A percentile compares a stretch with the other conserved stretches of the same genome.
Evolutionary conservation across 53 echinoderm and acorn worm species (phyloP).

Genomic region (Actinopyga echinites): DNA sequence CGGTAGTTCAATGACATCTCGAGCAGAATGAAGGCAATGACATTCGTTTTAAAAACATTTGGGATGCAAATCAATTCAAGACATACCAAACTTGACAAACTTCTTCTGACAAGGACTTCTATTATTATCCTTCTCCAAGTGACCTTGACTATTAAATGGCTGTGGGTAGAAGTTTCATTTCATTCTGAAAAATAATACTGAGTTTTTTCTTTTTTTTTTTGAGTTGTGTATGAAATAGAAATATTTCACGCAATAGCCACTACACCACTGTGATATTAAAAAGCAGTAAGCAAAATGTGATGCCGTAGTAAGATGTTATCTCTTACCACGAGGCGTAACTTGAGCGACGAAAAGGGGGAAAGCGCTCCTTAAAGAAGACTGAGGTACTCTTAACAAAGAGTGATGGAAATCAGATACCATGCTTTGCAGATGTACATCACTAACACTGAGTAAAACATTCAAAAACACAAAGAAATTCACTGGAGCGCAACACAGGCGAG

Average conservation of each 20-base stretch:
- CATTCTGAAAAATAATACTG: slow-evolving; percentile 21
- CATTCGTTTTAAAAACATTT: slow-evolving; percentile 5
- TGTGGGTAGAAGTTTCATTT: slow-evolving; percentile 17
- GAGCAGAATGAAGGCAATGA: slow-evolving; percentile 19
- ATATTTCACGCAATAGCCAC: background rate
- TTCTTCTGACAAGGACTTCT: slow-evolving; percentile 11
- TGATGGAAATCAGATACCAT: background rate
- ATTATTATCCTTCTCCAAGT: background rate
- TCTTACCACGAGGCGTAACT: slow-evolving; percentile 17
- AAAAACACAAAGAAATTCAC: too few species aligned
- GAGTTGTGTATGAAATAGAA: slow-evolving; percentile 5
- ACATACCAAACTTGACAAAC: slow-evolving; percentile 16
- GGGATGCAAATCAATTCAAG: slow-evolving; percentile 32
- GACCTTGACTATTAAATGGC: slow-evolving; percentile 36
- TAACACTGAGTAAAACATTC: too few species aligned
- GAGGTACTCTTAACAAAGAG: background rate
- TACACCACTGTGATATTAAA: background rate
- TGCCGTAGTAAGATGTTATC: slow-evolving; percentile 13
- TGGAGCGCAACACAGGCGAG: too few species aligned
- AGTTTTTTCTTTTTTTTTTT: background rate
- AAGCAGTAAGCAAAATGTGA: slow-evolving; percentile 16
- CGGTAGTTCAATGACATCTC: slow-evolving; percentile 33
- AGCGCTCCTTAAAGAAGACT: background rate
- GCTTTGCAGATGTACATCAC: background rate
- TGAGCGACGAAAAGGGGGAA: background rate